Percentiles rank a stretch among this genome's conserved stretches.
These are phyloP conservation scores for Carcinoscorpius rotundicauda DNA, from an alignment of 1,140 invertebrate genomes.

Conservation along the genomic window DNA sequence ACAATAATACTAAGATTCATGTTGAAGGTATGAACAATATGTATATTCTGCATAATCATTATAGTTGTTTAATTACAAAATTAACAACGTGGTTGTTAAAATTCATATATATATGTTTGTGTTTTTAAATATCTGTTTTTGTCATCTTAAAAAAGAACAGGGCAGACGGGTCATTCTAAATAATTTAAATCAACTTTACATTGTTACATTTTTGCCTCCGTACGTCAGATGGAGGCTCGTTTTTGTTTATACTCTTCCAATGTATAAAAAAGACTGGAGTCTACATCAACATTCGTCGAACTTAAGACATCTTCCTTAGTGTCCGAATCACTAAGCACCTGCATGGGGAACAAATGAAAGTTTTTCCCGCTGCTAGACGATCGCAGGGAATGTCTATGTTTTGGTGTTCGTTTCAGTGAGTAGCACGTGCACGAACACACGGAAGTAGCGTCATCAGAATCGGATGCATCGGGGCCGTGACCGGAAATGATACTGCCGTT, in stretches of 20 bases:
- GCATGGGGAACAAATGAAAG: conserved; percentile 52
- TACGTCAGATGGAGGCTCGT: conserved; percentile 28
- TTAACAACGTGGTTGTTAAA: no score
- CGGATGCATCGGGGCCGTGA: conserved; percentile 15
- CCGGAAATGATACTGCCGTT: conserved; percentile 50
- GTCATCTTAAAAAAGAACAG: no score
- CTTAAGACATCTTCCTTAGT: conserved; percentile 26
- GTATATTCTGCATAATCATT: no score
- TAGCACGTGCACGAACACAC: conserved; percentile 18
- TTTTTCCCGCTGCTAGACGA: conserved; percentile 54
- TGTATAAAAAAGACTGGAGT: conserved; percentile 25
- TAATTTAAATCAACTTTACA: no score
- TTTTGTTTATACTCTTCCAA: conserved; percentile 23
- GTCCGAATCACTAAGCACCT: conserved; percentile 36
- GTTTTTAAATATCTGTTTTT: no score
- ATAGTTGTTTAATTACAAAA: no score
- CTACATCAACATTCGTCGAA: conserved; percentile 24
- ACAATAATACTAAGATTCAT: no score
- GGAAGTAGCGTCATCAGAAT: conserved; percentile 10
- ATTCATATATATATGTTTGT: no score
- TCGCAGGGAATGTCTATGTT: conserved; percentile 48
- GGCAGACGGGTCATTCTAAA: no score
- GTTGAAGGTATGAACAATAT: no score
- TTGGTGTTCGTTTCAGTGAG: conserved; percentile 28
- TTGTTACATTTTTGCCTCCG: no score